Evolutionary conservation across 64 coral and sea anemone genomes (phyloP).

Genomic region (Porites lutea): DNA sequence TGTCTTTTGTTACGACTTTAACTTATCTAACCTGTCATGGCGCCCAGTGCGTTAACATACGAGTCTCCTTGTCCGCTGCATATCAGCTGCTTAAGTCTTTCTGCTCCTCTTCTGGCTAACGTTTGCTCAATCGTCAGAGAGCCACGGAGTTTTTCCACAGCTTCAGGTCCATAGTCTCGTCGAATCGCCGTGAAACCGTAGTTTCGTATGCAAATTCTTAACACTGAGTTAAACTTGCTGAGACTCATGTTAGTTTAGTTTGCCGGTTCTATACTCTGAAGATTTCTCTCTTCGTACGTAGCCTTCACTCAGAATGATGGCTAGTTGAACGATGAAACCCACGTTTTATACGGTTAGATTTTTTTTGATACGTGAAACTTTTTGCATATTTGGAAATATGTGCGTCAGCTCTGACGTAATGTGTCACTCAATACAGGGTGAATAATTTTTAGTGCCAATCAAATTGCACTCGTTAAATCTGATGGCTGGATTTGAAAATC

Average conservation of each 20-base stretch:
- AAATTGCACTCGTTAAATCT: background rate
- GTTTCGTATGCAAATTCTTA: constrained; percentile 21
- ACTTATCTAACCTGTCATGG: constrained; percentile 72
- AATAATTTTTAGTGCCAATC: background rate
- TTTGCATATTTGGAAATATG: background rate
- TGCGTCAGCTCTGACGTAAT: too few relatives aligned
- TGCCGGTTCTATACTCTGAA: background rate
- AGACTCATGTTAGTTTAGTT: background rate
- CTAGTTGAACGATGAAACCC: background rate
- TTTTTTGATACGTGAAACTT: background rate
- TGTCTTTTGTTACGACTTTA: too few relatives aligned
- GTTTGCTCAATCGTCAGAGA: constrained; percentile 78
- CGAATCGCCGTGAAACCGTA: constrained; percentile 36
- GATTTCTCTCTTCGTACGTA: background rate
- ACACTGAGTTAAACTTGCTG: background rate
- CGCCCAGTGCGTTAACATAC: constrained; percentile 80
- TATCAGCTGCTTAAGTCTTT: constrained; percentile 70
- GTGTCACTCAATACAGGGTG: too few relatives aligned
- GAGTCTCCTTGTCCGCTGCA: constrained; percentile 31
- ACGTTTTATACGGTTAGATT: background rate
- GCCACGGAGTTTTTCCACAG: constrained; percentile 71
- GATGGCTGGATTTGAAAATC: background rate
- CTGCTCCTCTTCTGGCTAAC: constrained; percentile 74
- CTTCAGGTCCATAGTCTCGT: constrained; percentile 77
- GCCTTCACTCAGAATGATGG: background rate